Percentiles rank a stretch among this genome's conserved stretches.
Evolutionary conservation across 2,113 vertebrate genomes (phyloP).

Genomic region (Rhinolophus ferrumequinum): DNA sequence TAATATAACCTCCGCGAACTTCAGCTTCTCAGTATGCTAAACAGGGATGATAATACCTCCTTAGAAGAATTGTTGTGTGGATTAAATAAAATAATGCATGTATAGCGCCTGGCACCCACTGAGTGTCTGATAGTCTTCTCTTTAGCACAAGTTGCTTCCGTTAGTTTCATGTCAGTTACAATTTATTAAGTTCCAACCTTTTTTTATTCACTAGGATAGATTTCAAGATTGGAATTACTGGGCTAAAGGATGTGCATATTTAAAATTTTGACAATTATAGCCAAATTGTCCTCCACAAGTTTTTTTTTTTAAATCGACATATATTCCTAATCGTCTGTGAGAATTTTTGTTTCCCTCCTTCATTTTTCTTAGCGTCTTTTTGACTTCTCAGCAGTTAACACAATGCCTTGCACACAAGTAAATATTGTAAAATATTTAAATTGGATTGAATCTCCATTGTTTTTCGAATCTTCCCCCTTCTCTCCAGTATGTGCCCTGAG

Average conservation of each 20-base stretch:
- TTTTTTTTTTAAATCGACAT: background rate
- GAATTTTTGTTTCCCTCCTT: background rate
- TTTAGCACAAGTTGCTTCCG: background rate
- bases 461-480: background rate
- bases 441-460: background rate
- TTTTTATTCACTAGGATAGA: background rate
- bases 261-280: background rate
- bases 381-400: background rate
- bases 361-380: background rate
- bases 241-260: background rate
- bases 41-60: background rate
- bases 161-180: background rate
- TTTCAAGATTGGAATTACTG: background rate
- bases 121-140: background rate
- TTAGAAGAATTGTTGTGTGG: background rate
- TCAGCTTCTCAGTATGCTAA: background rate
- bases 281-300: background rate
- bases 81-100: background rate
- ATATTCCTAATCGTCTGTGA: background rate
- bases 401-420: background rate
- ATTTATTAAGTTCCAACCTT: background rate
- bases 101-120: background rate
- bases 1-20: background rate
- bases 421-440: background rate
- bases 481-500: background rate